Evolutionary conservation across 1,140 invertebrate species (phyloP), one percentile per base, ranked within the genome.

Genomic region (Macrotrachela quadricornifera): DNA sequence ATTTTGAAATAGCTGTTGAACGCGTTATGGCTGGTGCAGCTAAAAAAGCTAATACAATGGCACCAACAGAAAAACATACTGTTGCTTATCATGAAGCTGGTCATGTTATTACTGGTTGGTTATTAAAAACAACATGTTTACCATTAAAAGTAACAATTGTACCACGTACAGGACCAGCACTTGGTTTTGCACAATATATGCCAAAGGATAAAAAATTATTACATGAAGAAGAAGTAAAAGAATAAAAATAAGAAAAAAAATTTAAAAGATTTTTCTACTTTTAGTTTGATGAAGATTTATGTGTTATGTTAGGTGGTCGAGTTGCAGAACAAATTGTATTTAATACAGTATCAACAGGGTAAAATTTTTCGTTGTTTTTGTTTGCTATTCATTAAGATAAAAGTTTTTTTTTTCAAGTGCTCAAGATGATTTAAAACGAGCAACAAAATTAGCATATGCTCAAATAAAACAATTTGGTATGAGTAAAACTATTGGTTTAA

Each of bases 31-130:
- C 47, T 63, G 68, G 68, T 49, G 36, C 58, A 30, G 43, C 45
- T 14, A 52, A 44, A 42, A 56, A 54, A 40, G 37, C 51, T 60
- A 57, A 65, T 65, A 46, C 50, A 59, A 61, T 70, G 59, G 53
- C 62, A 45, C 60, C 65, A 39, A 61, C 74, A 67, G 73, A 76
- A 59, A 68, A 71, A 56, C 68, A 70, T 56, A 63, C 88, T 14
- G 80, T 96, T 0, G 90, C 90, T 0, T 94, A 84, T 68, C 90
- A 96, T 64, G 91, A 97, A 73, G 81, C 85, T 13, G 91, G 91
- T 0, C 90, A 95, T 71, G 90, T 90, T 0, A 62, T 97, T 0
- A 80, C 90, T 12, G 86, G 86, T 9, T 97, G 92, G 92, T 70
- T 96, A 60, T 68, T 95, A 8, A 78, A 88, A 60, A 79, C 91